Base-by-base conservation (phyloP, 2,797 vertebrate genomes). In the Leptoclinus maculatus region DNA sequence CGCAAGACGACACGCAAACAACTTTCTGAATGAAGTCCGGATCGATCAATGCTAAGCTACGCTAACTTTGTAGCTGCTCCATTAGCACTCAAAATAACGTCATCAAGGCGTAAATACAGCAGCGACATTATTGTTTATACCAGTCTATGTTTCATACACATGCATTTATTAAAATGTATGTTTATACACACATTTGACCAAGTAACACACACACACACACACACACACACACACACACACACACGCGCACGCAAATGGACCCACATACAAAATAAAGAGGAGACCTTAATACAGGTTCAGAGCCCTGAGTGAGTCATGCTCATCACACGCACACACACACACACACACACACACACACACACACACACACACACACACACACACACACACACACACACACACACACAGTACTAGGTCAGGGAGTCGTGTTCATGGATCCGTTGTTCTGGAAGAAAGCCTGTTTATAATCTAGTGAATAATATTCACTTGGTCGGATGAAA, bases 401-500 rank as follows among this genome's bases (percentile, higher is more conserved):
- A 71, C 39, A 45, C 59, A n/a, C 58, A 59, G 14, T 41, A 7
- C 21, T 2, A 0, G 64, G 71, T 75, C 77, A 77, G 75, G 43
- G 27, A 71, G 49, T 86, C 71, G n/a, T 14, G 43, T 36, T 74
- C 59, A 11, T 71, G 36, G 73, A 53, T 19, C 36, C 84, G 72
- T 66, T 72, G 69, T 85, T 83, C 83, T 71, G 47, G 79, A 86
- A 88, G 63, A 86, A 66, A 25, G 75, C 54, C 34, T 66, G 68
- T 81, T 85, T 49, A 57, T 78, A 75, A 82, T 78, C 43, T 23
- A 7, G 64, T 58, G 77, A 85, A 66, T 70, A 81, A 85, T 80
- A 29, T 85, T 88, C 82, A 88, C 5, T 65, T 39, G 79, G 75
- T 89, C 85, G 81, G 82, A 85, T 83, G 47, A 71, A 86, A 87